Evolutionary conservation across 2,888 invertebrate species (phyloP).

Genomic region (Lasioglossum pauxillum): DNA sequence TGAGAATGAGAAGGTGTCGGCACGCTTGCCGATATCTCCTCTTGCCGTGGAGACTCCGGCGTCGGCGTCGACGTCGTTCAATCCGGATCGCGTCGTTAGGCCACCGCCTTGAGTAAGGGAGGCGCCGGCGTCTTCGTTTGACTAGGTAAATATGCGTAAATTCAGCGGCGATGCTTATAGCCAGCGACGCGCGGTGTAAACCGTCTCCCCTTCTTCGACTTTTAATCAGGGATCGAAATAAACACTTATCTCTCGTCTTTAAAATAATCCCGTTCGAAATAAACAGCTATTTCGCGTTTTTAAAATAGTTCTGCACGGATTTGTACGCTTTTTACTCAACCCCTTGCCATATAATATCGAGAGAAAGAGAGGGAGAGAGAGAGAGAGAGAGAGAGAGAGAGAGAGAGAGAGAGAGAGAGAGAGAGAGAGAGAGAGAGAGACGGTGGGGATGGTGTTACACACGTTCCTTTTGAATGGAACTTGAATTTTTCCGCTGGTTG

Average conservation of each 20-base stretch:
- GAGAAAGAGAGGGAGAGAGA: too few relatives aligned
- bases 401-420: too few relatives aligned
- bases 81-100: slow-evolving; percentile 37
- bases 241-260: neutral
- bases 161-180: slow-evolving; percentile 65
- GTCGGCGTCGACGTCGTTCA: slow-evolving; percentile 29
- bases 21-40: slow-evolving; percentile 51
- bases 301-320: neutral
- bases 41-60: slow-evolving; percentile 1
- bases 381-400: too few relatives aligned
- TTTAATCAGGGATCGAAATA: slow-evolving; percentile 37
- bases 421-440: too few relatives aligned
- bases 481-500: too few relatives aligned
- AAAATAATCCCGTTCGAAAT: too few relatives aligned
- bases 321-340: neutral
- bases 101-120: slow-evolving; percentile 55
- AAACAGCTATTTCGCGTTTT: neutral
- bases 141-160: slow-evolving; percentile 76
- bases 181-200: slow-evolving; percentile 47
- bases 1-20: slow-evolving; percentile 52
- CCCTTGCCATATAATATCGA: neutral
- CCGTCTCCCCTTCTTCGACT: slow-evolving; percentile 34
- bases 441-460: neutral
- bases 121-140: slow-evolving; percentile 72
- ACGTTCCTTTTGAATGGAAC: neutral